These are phyloP conservation scores for Drosophila setifemur DNA, from an alignment of 1,140 invertebrate genomes.

Conservation along the genomic window DNA sequence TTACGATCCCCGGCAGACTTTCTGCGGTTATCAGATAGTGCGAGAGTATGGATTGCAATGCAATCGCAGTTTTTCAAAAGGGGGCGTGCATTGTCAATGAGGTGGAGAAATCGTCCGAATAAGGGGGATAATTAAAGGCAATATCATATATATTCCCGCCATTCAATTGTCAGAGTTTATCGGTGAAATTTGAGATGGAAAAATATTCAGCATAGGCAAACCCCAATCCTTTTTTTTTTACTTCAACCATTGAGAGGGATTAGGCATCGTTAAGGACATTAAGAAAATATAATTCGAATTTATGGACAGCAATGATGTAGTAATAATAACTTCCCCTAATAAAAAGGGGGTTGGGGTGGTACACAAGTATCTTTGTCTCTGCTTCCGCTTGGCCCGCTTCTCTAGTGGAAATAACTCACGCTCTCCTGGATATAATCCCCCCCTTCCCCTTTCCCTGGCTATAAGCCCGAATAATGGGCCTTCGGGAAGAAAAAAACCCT, in stretches of 20 bases:
- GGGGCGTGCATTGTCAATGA: constrained; percentile 40
- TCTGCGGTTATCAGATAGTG: constrained; percentile 23
- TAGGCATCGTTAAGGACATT: constrained; percentile 43
- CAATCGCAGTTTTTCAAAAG: constrained; percentile 5
- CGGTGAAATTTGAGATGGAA: constrained; percentile 21
- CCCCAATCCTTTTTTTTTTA: not conserved
- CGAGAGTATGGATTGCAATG: constrained; percentile 7
- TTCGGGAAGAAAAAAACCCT: constrained; percentile 52
- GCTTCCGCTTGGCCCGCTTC: constrained; percentile 4
- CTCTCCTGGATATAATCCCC: constrained; percentile 23
- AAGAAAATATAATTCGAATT: constrained; percentile 43
- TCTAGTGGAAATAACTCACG: constrained; percentile 40
- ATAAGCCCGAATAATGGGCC: constrained; percentile 54
- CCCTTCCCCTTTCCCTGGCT: constrained; percentile 21
- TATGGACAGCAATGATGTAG: constrained; percentile 14
- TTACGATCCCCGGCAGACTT: constrained; percentile 27
- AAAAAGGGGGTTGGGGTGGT: not conserved
- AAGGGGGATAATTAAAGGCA: constrained; percentile 36
- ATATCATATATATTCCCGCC: constrained; percentile 18
- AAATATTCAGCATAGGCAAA: constrained; percentile 1
- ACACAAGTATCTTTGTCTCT: constrained; percentile 29
- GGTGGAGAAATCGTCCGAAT: constrained; percentile 26
- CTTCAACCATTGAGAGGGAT: constrained; percentile 21
- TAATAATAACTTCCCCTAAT: constrained; percentile 31
- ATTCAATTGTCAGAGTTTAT: constrained; percentile 1